phyloP scores from a whole-genome alignment of 2,888 invertebrate species.

The Coelinius sp. region DNA sequence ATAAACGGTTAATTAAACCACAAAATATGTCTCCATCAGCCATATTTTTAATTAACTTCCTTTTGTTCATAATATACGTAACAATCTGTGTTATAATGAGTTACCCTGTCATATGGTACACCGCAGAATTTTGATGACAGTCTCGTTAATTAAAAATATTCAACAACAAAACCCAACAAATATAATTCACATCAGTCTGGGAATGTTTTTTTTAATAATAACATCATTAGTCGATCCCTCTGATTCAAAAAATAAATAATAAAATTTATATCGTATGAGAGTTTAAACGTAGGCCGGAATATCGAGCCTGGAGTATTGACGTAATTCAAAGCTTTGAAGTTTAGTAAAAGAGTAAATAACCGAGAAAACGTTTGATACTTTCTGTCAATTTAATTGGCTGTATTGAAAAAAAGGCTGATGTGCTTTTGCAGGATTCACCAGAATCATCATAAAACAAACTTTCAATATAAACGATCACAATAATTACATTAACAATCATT shows the following conservation, averaged over 20 bases:
- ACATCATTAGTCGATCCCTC: not conserved
- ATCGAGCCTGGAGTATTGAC: not conserved
- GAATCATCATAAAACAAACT: not conserved
- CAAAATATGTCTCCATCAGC: not conserved
- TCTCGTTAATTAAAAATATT: not conserved
- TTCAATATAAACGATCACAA: not conserved
- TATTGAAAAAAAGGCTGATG: not conserved
- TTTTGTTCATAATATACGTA: not conserved
- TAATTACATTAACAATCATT: not conserved
- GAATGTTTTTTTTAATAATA: not conserved
- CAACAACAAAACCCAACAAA: not conserved
- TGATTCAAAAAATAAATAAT: not conserved
- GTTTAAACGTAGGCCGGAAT: not conserved
- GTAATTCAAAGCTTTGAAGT: not conserved
- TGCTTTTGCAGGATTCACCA: not conserved
- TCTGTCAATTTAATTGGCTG: constrained; percentile 12
- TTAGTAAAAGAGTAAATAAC: not conserved
- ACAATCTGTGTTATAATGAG: not conserved
- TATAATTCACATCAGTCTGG: not conserved
- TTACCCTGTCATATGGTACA: not conserved
- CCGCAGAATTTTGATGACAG: not conserved
- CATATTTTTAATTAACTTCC: not conserved
- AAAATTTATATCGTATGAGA: not conserved
- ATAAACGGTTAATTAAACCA: not conserved
- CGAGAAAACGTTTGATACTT: constrained; percentile 17